These are phyloP conservation scores for Rhinella marina DNA, from an alignment of 2,797 vertebrate genomes.

Conservation along the genomic window DNA sequence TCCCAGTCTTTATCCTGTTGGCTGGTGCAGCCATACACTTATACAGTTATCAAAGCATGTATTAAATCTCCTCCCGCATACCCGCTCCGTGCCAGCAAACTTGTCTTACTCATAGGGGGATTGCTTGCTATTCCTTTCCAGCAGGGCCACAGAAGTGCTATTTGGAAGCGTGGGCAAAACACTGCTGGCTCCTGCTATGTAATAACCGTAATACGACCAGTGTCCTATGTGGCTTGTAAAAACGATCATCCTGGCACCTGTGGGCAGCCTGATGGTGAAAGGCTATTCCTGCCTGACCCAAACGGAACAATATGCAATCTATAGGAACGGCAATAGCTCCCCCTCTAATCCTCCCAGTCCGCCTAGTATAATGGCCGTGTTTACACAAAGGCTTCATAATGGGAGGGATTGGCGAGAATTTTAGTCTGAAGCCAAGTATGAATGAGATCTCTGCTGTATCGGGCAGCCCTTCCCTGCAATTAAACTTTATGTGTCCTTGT, in stretches of 20 bases:
- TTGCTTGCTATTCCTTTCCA: constrained; percentile 44
- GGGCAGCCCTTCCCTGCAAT: constrained; percentile 26
- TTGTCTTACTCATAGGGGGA: constrained; percentile 43
- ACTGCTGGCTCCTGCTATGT: constrained; percentile 34
- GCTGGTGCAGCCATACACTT: constrained; percentile 58
- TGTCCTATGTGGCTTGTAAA: constrained; percentile 36
- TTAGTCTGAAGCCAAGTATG: background rate
- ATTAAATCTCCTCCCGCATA: constrained; percentile 56
- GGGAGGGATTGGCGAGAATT: background rate
- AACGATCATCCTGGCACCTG: constrained; percentile 21
- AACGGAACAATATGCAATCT: constrained; percentile 2
- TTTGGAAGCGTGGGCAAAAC: constrained; percentile 43
- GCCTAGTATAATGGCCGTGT: background rate
- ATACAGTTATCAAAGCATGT: constrained; percentile 59
- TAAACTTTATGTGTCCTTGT: constrained; percentile 24
- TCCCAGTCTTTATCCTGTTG: constrained; percentile 62
- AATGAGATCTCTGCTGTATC: constrained; percentile 32
- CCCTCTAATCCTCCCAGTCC: background rate
- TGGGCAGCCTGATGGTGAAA: background rate
- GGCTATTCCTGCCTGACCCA: background rate
- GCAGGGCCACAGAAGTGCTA: constrained; percentile 38
- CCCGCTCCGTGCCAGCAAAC: constrained; percentile 35
- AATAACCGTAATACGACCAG: constrained; percentile 30
- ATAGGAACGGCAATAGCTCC: background rate
- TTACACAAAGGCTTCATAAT: constrained; percentile 2